A percentile compares a stretch with the other conserved stretches of the same genome.
These are phyloP conservation scores for Macrosoma leucophasiata DNA, from an alignment of 2,888 invertebrate species.

Conservation along the genomic window DNA sequence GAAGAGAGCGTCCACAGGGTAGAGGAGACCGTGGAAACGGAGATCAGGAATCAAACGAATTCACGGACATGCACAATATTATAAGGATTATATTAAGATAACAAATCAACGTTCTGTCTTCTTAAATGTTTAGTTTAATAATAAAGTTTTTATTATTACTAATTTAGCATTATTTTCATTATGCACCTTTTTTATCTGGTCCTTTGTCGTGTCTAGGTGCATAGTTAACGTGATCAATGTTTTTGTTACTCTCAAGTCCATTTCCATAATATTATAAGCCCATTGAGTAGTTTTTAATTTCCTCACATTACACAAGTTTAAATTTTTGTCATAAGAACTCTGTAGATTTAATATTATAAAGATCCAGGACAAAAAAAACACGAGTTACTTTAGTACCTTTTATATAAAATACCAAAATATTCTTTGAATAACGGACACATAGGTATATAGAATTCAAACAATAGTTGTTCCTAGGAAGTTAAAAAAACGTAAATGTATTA, in stretches of 20 bases:
- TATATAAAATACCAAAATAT: conserved; percentile 63
- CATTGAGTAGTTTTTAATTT: too few species aligned
- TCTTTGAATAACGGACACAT: conserved; percentile 41
- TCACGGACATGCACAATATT: conserved; percentile 67
- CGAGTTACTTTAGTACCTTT: conserved; percentile 39
- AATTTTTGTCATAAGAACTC: too few species aligned
- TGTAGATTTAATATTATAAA: too few species aligned
- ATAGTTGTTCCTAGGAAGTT: conserved; percentile 14
- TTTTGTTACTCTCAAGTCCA: too few species aligned
- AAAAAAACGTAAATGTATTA: conserved; percentile 5
- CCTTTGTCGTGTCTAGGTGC: too few species aligned
- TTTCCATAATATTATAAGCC: too few species aligned
- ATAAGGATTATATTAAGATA: conserved; percentile 34
- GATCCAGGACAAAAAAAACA: conserved; percentile 24
- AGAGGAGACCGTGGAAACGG: conserved; percentile 62
- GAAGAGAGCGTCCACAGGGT: conserved; percentile 60
- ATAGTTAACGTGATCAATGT: too few species aligned
- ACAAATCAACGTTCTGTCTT: conserved; percentile 35
- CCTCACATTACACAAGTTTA: too few species aligned
- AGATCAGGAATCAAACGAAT: conserved; percentile 66
- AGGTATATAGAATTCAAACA: conserved; percentile 40
- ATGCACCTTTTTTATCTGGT: background rate
- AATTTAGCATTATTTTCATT: conserved; percentile 6
- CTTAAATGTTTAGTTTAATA: conserved; percentile 38
- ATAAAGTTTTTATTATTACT: conserved; percentile 54